Evolutionary conservation across 2,888 invertebrate genomes (phyloP).

Genomic region (Norana najaformis): DNA sequence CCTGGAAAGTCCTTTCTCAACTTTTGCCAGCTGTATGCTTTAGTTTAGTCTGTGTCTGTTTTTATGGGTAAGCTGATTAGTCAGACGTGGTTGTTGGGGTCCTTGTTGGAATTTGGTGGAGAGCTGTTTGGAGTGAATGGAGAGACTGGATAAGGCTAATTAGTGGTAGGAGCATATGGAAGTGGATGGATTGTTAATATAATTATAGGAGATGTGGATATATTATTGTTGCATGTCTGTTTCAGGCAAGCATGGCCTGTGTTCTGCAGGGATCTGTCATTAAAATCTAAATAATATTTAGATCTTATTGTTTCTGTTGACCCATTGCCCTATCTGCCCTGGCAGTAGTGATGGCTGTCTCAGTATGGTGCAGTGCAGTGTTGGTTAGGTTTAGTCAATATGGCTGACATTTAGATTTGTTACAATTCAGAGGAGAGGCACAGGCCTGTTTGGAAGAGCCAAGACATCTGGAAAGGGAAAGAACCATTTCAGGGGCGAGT

Average conservation of each 20-base stretch:
- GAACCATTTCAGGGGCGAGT: background rate
- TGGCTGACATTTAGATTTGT: background rate
- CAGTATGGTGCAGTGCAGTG: background rate
- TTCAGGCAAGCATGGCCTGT: background rate
- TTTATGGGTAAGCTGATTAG: background rate
- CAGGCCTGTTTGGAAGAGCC: too few relatives aligned
- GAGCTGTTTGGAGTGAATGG: background rate
- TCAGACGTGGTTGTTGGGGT: background rate
- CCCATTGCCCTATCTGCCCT: background rate
- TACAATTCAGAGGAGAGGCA: background rate
- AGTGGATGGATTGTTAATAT: slow-evolving; percentile 3
- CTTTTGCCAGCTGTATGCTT: background rate
- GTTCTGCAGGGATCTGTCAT: background rate
- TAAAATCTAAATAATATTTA: too few relatives aligned
- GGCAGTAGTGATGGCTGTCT: background rate
- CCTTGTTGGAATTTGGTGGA: background rate
- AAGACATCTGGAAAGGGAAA: background rate
- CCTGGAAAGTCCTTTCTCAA: background rate
- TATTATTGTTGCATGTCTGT: background rate
- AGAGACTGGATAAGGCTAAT: background rate
- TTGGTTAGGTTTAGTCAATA: background rate
- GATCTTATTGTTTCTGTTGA: too few relatives aligned
- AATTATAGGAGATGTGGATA: background rate
- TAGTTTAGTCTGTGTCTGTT: slow-evolving; percentile 13
- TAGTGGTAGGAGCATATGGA: background rate